A percentile compares a stretch with the other conserved stretches of the same genome.
Conservation (phyloP, 1,140 invertebrate genomes). For the Globodera ellingtonae region DNA sequence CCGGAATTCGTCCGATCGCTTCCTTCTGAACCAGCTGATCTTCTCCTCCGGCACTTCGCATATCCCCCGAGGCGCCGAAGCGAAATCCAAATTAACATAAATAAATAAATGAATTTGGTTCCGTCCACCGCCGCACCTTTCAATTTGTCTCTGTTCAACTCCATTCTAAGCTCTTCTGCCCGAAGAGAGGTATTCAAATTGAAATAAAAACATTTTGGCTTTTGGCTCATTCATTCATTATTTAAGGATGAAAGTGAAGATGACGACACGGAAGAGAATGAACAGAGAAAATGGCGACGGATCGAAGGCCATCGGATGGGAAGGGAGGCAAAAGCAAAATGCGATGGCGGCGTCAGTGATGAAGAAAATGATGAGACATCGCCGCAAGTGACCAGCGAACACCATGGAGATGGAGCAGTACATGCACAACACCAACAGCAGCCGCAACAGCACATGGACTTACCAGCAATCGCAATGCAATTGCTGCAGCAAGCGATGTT, state of each 20-base stretch:
- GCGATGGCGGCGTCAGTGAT: neutral
- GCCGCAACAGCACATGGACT: conserved; percentile 8
- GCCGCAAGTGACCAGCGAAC: neutral
- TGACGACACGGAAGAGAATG: neutral
- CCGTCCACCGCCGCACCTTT: neutral
- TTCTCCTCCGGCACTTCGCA: no score
- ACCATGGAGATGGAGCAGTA: neutral
- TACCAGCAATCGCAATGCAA: neutral
- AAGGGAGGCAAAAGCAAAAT: neutral
- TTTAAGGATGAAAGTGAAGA: neutral
- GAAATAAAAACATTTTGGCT: neutral
- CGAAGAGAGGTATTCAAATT: neutral
- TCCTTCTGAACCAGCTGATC: no score
- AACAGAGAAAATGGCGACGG: neutral
- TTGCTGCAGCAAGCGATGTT: conserved; percentile 6
- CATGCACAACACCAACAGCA: neutral
- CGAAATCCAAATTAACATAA: no score
- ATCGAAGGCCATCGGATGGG: neutral
- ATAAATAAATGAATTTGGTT: neutral
- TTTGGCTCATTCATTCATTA: neutral
- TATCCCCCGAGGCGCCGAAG: no score
- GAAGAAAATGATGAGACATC: neutral
- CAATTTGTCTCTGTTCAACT: neutral
- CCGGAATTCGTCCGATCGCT: no score
- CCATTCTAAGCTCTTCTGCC: neutral